Base-by-base conservation (phyloP, 2,888 invertebrate species). In the Euclidia mi region DNA sequence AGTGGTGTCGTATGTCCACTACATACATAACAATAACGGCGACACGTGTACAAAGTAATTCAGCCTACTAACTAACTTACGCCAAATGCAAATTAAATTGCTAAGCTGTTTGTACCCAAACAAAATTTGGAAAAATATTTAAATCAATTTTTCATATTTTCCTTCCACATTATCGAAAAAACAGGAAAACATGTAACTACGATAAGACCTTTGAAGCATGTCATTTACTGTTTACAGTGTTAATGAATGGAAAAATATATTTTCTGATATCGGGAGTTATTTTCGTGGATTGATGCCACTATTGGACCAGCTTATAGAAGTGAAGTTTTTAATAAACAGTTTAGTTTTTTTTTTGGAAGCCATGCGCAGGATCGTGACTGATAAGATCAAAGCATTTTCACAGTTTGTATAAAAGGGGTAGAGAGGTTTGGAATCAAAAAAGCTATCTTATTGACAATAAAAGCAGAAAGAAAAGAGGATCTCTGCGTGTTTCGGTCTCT, bases 21-120 rank as follows among this genome's bases (percentile, higher is more conserved):
- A 20, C 20, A 40, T 11, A 11, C 9, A 12, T 2, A 11, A 40
- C 20, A 20, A 20, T 7, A 25, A 7, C 20, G 40, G 6, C n/a
- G 1, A 11, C 40, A 18, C 18, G 15, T 40, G 11, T 10, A 40
- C 18, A 40, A 20, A 6, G 12, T 40, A 40, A 40, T 40, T 40
- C 20, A 12, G 20, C 11, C 20, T 3, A 20, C 1, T 20, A 40
- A 25, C 40, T 40, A 20, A n/a, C n/a, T 20, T 40, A 40, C 40
- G 11, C 40, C 6, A 2, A 40, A 40, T 11, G 20, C 20, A 40
- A 40, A 40, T 40, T 40, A 37, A 37, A 37, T 37, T 37, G n/a
- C 40, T 25, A 40, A 25, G 10, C 40, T 12, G 4, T 40, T 6
- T 40, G 9, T 25, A 18, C 11, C 4, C 1, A 3, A 6, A 12